phyloP scores from a whole-genome alignment of 2,888 invertebrate genomes.

The Furcula furcula region DNA sequence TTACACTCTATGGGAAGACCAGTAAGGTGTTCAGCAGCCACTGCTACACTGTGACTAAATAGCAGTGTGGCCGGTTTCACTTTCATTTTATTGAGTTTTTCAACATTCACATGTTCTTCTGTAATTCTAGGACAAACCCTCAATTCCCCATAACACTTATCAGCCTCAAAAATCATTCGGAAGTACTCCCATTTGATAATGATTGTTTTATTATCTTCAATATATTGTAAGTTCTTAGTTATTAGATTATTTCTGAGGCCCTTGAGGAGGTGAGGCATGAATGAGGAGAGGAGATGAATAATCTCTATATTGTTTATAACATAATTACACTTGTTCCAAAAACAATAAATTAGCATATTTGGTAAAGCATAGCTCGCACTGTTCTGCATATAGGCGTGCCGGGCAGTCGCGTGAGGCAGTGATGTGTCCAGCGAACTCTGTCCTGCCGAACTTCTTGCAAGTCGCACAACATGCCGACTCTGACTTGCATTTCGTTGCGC shows the following conservation, averaged over 20 bases:
- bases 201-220: background rate
- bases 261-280: background rate
- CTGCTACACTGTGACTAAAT: conserved; percentile 3
- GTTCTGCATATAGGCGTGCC: no score
- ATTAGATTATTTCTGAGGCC: background rate
- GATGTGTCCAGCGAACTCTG: no score
- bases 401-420: no score
- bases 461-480: no score
- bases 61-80: conserved; percentile 7
- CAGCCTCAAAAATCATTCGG: background rate
- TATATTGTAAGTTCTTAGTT: background rate
- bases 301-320: background rate
- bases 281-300: background rate
- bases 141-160: background rate
- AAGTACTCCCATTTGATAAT: background rate
- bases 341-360: no score
- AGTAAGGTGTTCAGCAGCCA: conserved; percentile 6
- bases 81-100: background rate
- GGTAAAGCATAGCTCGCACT: no score
- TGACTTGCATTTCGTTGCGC: no score
- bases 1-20: conserved; percentile 7
- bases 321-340: background rate
- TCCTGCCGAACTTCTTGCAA: no score
- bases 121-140: background rate
- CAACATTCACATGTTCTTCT: background rate